These are phyloP conservation scores for Sardinella longiceps DNA, from an alignment of 2,797 vertebrate species.

Conservation along the genomic window DNA sequence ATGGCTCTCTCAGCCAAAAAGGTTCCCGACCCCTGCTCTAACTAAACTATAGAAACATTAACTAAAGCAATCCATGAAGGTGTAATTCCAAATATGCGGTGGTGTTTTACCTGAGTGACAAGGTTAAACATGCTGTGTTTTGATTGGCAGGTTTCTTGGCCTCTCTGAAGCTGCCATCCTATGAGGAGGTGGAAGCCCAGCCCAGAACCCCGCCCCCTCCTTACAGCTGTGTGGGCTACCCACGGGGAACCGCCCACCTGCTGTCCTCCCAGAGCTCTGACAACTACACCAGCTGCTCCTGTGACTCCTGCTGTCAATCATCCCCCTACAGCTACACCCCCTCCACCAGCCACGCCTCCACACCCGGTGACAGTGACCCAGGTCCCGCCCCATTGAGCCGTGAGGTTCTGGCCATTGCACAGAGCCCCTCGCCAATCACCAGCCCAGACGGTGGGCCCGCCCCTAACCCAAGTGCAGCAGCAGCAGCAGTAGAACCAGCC, in stretches of 20 bases:
- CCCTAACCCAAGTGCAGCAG: slow-evolving; percentile 36
- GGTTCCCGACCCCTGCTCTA: no score
- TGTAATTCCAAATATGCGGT: no score
- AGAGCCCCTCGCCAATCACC: slow-evolving; percentile 28
- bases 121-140: neutral
- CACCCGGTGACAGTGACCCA: slow-evolving; percentile 57
- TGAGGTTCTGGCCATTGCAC: slow-evolving; percentile 50
- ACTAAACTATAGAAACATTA: no score
- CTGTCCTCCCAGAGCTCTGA: slow-evolving; percentile 83
- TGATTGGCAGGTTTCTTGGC: slow-evolving; percentile 83
- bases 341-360: slow-evolving; percentile 80
- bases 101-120: no score
- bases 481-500: slow-evolving; percentile 31
- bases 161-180: slow-evolving; percentile 90
- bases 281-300: slow-evolving; percentile 87
- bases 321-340: slow-evolving; percentile 86
- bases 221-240: slow-evolving; percentile 78
- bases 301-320: slow-evolving; percentile 84
- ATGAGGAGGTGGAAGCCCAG: slow-evolving; percentile 89
- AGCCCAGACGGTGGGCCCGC: neutral
- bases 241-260: slow-evolving; percentile 61
- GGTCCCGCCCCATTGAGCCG: slow-evolving; percentile 26
- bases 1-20: no score
- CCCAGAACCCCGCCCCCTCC: slow-evolving; percentile 90
- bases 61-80: no score